Conservation (phyloP, 2,888 invertebrate genomes). For the Alloplasta piceator region DNA sequence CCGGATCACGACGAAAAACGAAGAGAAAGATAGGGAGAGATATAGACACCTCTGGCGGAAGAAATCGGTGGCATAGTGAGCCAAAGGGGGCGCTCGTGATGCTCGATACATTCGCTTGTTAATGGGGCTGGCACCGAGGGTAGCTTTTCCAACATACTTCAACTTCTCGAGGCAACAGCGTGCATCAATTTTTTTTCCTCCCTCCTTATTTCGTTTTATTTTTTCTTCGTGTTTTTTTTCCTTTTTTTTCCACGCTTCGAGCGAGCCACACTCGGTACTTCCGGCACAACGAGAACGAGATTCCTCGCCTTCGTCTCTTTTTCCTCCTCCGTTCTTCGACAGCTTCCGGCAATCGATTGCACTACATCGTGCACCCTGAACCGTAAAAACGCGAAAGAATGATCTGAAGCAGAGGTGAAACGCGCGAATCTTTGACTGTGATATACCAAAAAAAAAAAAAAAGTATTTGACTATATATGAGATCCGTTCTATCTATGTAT, state of each 20-base stretch:
- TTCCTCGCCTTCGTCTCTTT: constrained; percentile 23
- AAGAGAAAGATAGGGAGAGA: constrained; percentile 9
- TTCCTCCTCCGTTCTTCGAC: constrained; percentile 35
- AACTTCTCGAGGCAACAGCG: constrained; percentile 28
- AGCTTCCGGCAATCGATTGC: constrained; percentile 64
- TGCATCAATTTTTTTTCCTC: constrained; percentile 20
- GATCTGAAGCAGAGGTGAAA: constrained; percentile 19
- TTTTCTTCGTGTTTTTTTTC: constrained; percentile 1
- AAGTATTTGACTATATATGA: constrained; percentile 4
- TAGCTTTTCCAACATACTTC: constrained; percentile 46
- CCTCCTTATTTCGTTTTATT: constrained; percentile 1
- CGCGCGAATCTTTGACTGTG: constrained; percentile 8
- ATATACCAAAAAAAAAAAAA: constrained; percentile 1
- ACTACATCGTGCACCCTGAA: constrained; percentile 20
- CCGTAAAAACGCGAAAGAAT: constrained; percentile 38
- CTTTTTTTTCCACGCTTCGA: constrained; percentile 28
- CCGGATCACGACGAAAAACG: constrained; percentile 23
- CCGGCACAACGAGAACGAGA: constrained; percentile 45
- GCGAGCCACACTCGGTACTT: constrained; percentile 47
- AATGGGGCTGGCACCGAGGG: constrained; percentile 64
- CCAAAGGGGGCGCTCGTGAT: constrained; percentile 57
- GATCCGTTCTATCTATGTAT: not conserved
- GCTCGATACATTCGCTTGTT: constrained; percentile 66
- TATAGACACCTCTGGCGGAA: constrained; percentile 44
- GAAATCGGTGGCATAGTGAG: constrained; percentile 58